Conservation (phyloP, 92 coral and sea anemone species). For the Bergia sp. region DNA sequence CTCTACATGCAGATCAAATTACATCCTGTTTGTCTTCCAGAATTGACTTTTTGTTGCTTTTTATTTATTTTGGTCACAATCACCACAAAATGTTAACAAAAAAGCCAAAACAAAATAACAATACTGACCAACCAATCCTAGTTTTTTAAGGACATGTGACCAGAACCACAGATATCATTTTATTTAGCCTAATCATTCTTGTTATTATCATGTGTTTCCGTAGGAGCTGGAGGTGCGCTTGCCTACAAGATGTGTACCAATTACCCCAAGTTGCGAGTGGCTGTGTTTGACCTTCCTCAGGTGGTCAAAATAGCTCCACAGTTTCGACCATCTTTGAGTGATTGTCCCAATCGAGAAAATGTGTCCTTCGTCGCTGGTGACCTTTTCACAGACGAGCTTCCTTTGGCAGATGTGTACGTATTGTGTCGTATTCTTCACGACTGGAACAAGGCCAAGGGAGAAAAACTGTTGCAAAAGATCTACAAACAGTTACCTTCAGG, state of each 20-base stretch:
- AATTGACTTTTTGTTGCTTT: no score
- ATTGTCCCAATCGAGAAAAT: background rate
- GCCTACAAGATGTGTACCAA: background rate
- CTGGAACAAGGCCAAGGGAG: conserved; percentile 13
- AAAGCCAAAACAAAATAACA: no score
- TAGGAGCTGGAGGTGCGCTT: background rate
- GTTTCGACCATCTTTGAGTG: background rate
- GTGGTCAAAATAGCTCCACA: background rate
- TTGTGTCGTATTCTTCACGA: conserved; percentile 47
- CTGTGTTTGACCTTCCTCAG: background rate
- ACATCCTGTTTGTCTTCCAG: no score
- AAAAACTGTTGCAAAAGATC: background rate
- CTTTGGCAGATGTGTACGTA: conserved; percentile 42
- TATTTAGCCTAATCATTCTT: no score
- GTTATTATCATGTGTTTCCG: no score
- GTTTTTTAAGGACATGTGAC: no score
- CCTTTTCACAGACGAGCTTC: conserved; percentile 43
- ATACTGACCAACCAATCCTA: no score
- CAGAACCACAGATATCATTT: no score
- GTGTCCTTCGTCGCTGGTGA: conserved; percentile 44
- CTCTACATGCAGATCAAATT: no score
- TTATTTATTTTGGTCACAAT: no score
- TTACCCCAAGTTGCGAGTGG: background rate
- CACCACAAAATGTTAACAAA: no score
- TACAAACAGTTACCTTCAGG: background rate